Base-by-base conservation (phyloP, 1,140 invertebrate species). In the Drosophila simulans region DNA sequence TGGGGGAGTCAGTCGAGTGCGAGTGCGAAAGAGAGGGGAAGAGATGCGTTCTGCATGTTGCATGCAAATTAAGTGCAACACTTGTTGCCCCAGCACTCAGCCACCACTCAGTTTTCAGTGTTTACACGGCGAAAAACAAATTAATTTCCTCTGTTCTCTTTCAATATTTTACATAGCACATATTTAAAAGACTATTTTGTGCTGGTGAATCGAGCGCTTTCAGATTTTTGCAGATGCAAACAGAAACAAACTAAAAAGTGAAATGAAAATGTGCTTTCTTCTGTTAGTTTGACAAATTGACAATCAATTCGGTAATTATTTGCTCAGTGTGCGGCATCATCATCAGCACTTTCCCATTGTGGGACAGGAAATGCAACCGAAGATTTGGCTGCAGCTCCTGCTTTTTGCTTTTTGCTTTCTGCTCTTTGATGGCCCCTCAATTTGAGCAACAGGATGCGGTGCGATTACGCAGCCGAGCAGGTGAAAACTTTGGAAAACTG, bases 21-120 rank as follows among this genome's bases (percentile, higher is more conserved):
- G 31, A 20, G 42, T 20, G 42, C 15, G 15, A 11, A 8, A 27
- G 8, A 34, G 5, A 12, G 4, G 4, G 66, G 31, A 37, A 27
- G 54, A 22, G 10, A 13, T 13, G 56, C 27, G 31, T 54, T 74
- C 49, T 72, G 82, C 83, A 86, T 88, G 84, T 86, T 82, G 82
- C 79, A 88, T 88, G 83, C 70, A 79, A 86, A 88, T 86, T 82
- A 86, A 88, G 75, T 83, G 83, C 83, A 79, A 76, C 82, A 86
- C 82, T 86, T 88, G 82, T 84, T 84, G 81, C 81, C 64, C 42
- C 31, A 53, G 37, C 51, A 53, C 37, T n/a, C 48, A 27, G 35
- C 25, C 59, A 46, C 48, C 49, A 46, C 15, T 12, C 34, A 13
- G 34, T n/a, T 40, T n/a, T 20, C 25, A 62, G 15, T 51, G 31